A percentile compares a stretch with the other conserved stretches of the same genome.
Evolutionary conservation across 2,113 vertebrate genomes (phyloP).

Genomic region (Meleagris gallopavo): DNA sequence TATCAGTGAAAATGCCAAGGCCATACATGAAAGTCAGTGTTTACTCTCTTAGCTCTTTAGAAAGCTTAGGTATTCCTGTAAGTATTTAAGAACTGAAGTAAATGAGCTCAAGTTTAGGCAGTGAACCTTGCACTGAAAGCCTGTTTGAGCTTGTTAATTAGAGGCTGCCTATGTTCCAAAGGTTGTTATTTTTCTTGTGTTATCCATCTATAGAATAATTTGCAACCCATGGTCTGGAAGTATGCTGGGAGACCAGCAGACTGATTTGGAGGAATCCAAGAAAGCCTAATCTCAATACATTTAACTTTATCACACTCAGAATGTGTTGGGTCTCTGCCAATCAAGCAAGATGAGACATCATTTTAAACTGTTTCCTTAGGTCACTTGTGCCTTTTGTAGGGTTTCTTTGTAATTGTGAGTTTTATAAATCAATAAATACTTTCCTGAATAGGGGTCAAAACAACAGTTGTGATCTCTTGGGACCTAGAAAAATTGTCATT

Average conservation of each 20-base stretch:
- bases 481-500: background rate
- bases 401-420: background rate
- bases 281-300: background rate
- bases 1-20: conserved; percentile 8
- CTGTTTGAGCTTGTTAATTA: background rate
- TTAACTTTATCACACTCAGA: background rate
- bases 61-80: background rate
- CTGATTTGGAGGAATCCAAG: background rate
- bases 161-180: background rate
- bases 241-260: background rate
- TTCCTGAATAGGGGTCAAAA: background rate
- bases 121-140: background rate
- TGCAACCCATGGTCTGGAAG: background rate
- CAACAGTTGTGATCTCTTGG: background rate
- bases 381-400: background rate
- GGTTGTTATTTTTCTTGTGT: background rate
- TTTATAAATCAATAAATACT: background rate
- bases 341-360: background rate
- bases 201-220: background rate
- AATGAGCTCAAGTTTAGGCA: conserved; percentile 27
- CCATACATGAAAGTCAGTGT: background rate
- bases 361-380: background rate
- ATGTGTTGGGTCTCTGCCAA: background rate
- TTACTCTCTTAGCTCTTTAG: conserved; percentile 16
- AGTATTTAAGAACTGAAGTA: conserved; percentile 29